Percentiles rank a stretch among this genome's conserved stretches.
Evolutionary conservation across 2,113 vertebrate species (phyloP).

Genomic region (Paramisgurnus dabryanus): DNA sequence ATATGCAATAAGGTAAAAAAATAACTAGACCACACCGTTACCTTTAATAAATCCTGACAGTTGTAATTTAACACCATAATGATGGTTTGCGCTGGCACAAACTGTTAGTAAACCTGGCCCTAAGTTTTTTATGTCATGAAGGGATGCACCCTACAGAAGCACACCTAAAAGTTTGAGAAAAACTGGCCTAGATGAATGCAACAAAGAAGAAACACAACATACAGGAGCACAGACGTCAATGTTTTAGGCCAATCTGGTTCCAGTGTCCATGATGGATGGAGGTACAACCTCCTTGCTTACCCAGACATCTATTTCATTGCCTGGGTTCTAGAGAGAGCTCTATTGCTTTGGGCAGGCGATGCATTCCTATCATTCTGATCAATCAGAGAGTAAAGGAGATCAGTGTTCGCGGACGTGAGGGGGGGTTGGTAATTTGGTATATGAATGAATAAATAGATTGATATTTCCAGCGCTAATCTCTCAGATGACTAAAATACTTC

Average conservation of each 20-base stretch:
- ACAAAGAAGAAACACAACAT: constrained; percentile 3
- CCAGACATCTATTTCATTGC: constrained; percentile 32
- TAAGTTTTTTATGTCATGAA: too few relatives aligned
- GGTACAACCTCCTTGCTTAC: constrained; percentile 34
- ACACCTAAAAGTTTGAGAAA: too few relatives aligned
- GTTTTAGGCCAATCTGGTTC: constrained; percentile 2
- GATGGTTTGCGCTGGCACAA: too few relatives aligned
- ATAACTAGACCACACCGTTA: too few relatives aligned
- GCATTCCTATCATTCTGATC: constrained; percentile 59
- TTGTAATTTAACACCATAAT: too few relatives aligned
- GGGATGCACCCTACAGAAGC: too few relatives aligned
- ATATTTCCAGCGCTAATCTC: constrained; percentile 76
- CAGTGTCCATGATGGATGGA: constrained; percentile 34
- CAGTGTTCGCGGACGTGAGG: constrained; percentile 43
- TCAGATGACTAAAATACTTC: constrained; percentile 75
- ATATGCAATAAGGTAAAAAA: too few relatives aligned
- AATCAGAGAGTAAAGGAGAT: constrained; percentile 52
- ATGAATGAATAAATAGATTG: constrained; percentile 76
- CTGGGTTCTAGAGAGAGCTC: constrained; percentile 30
- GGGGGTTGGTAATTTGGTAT: constrained; percentile 66
- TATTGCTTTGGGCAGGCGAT: constrained; percentile 55
- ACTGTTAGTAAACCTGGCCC: too few relatives aligned
- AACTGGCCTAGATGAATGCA: neutral
- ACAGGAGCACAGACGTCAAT: neutral
- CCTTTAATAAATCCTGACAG: too few relatives aligned